Conservation (phyloP, 2,797 vertebrate species). For the Mycteria americana region DNA sequence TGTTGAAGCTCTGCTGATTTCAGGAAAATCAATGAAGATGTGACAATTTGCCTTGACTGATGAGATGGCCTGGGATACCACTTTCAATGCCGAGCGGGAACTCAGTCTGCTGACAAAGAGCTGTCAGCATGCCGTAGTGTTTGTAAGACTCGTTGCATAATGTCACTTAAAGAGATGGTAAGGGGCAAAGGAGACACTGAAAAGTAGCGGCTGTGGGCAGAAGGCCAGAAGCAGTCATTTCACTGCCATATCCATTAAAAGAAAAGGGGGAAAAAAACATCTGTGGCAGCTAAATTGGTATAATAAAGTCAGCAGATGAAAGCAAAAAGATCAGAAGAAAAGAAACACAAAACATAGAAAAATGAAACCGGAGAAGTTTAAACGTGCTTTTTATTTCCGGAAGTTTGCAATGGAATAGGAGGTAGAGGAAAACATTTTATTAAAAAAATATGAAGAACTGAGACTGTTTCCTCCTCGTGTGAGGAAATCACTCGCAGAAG, state of each 20-base stretch:
- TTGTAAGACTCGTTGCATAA: not conserved
- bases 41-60: not conserved
- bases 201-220: not conserved
- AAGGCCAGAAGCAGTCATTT: constrained; percentile 19
- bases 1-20: not conserved
- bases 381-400: constrained; percentile 5
- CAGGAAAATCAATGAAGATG: constrained; percentile 4
- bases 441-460: not conserved
- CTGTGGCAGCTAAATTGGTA: constrained; percentile 31
- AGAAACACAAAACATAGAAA: constrained; percentile 27
- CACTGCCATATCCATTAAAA: constrained; percentile 9
- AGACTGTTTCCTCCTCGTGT: not conserved
- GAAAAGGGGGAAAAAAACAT: not conserved
- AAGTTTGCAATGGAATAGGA: constrained; percentile 4
- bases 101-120: not conserved
- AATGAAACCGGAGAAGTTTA: constrained; percentile 39
- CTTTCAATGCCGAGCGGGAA: not conserved
- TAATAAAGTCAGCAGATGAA: constrained; percentile 58
- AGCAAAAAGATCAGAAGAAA: constrained; percentile 64
- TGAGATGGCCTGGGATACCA: not conserved
- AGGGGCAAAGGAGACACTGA: not conserved
- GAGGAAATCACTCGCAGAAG: not conserved
- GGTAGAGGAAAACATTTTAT: constrained; percentile 32
- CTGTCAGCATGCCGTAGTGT: not conserved
- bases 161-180: not conserved